Evolutionary conservation across 1,140 invertebrate genomes (phyloP).

Genomic region (Anoplolepis gracilipes): DNA sequence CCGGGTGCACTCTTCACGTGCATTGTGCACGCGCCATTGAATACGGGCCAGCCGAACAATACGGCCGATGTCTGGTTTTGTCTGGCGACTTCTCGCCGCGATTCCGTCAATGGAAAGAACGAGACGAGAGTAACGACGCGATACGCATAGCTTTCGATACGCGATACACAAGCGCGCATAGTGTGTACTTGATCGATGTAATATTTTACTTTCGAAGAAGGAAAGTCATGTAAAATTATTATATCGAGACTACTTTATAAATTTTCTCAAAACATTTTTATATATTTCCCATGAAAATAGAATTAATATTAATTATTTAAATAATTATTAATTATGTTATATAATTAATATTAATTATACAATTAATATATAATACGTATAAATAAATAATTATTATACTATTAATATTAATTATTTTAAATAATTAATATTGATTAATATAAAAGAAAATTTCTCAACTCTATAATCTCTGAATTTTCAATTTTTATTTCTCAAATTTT

Average conservation of each 20-base stretch:
- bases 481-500: not conserved
- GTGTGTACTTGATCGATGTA: not conserved
- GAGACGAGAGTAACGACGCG: slow-evolving; percentile 65
- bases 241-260: not conserved
- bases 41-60: slow-evolving; percentile 72
- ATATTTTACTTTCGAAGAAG: not conserved
- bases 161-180: slow-evolving; percentile 7
- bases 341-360: too few relatives aligned
- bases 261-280: slow-evolving; percentile 16
- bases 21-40: slow-evolving; percentile 77
- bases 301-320: too few relatives aligned
- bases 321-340: too few relatives aligned
- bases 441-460: not conserved
- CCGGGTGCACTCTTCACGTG: slow-evolving; percentile 32
- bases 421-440: too few relatives aligned
- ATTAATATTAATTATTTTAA: too few relatives aligned
- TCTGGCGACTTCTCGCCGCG: slow-evolving; percentile 74
- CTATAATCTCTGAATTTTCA: not conserved
- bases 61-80: slow-evolving; percentile 72
- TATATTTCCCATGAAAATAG: too few relatives aligned
- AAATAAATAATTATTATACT: too few relatives aligned
- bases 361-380: too few relatives aligned
- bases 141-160: slow-evolving; percentile 49
- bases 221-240: not conserved
- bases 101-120: slow-evolving; percentile 64